Evolutionary conservation across 2,113 vertebrate species (phyloP), one percentile per base, ranked within the genome.

Genomic region (Centropus bengalensis): DNA sequence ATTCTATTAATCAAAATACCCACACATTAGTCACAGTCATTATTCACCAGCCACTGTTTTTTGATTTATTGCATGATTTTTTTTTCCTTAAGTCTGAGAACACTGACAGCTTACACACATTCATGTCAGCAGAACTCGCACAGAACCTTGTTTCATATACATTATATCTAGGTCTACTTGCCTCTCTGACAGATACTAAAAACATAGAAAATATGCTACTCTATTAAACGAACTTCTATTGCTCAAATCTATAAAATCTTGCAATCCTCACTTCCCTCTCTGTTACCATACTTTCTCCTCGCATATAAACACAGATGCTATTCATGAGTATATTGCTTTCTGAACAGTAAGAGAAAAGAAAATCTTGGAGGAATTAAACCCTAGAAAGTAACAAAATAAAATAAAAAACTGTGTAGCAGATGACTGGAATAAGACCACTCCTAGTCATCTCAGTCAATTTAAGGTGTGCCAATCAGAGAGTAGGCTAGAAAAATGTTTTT

Each of bases 1-100:
- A 63, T 56, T 70, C 91, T 86, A 82, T 88, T 96, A 71, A 97
- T 96, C 92, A 96, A 93, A 94, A 94, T 68, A 62, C 12, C 28
- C 45, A 73, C 36, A 44, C 83, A 84, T 91, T 77, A 74, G 84
- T 91, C 90, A 95, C 52, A 87, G 75, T 32, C 89, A 87, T 38
- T 80, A 30, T 58, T 82, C 77, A 90, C 55, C 86, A 97, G 66
- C 30, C 24, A 66, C 36, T 52, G 70, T 11, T 82, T 86, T 88
- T 86, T 96, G 81, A 94, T 94, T 92, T 91, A 77, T 94, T 93
- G 64, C 13, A 95, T 85, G 92, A 69, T 82, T 66, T 90, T 14
- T 14, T 5, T 76, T 79, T 73, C 67, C 62, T 82, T 91, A 91
- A 86, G 68, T 91, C 59, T 58, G 79, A 90, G 54, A 76, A 36